Evolutionary conservation across 1,140 invertebrate species (phyloP), one percentile per base, ranked within the genome.

Genomic region (Apis mellifera): DNA sequence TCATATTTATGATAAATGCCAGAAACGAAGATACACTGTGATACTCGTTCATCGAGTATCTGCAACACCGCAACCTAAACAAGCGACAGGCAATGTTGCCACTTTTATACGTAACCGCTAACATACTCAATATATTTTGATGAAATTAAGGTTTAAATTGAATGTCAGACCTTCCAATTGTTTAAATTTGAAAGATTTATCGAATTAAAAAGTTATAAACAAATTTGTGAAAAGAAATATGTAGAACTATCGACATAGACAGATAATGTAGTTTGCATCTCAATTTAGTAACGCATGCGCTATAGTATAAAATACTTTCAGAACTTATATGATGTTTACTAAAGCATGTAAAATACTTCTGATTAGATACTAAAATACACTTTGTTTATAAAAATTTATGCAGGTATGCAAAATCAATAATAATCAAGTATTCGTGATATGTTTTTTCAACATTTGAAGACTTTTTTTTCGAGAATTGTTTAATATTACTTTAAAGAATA

Each of bases 41-140:
- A 85, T 85, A 78, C 69, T 73, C 69, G 71, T 83, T 55, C 76
- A 81, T 64, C 79, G 66, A 81, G 19, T 70, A 80, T 79, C 77
- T 85, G 80, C 87, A 88, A 88, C 86, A 59, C 68, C 80, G 87
- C 87, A 88, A 80, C 54, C 80, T 83, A 80, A 88, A 83, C 80
- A 88, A 85, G 80, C 62, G 84, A 85, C 65, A 23, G 64, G 84
- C 87, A 72, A 80, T 62, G 87, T 88, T 88, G 87, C 86, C 86
- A 64, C 55, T 72, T 85, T 72, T 88, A 68, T 62, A 77, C 54
- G n/a, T 73, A n/a, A 72, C 76, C 64, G 70, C 66, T 84, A 78
- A n/a, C 13, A 42, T 77, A 59, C 21, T 48, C 62, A 32, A 55
- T 59, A 50, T 62, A 7, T 72, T 68, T 19, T 21, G 23, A 11